These are phyloP conservation scores for Ailurus styani DNA, from an alignment of 2,113 vertebrate species.

Conservation along the genomic window DNA sequence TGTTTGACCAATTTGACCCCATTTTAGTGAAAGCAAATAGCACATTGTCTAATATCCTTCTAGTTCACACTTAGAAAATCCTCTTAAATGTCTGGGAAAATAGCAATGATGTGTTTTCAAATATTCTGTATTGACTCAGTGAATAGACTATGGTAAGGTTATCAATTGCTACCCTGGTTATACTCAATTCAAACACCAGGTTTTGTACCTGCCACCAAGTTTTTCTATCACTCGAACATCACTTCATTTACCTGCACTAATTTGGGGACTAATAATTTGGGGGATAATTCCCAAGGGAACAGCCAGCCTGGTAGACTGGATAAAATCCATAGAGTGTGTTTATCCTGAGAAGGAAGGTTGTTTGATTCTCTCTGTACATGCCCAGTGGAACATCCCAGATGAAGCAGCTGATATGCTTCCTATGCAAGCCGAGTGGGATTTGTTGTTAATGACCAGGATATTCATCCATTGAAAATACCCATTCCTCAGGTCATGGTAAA, in stretches of 20 bases:
- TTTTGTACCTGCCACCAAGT: background rate
- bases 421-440: background rate
- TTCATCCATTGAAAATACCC: background rate
- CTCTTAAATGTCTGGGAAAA: conserved; percentile 61
- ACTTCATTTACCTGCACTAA: background rate
- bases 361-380: background rate
- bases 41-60: conserved; percentile 37
- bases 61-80: conserved; percentile 54
- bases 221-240: background rate
- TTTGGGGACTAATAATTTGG: background rate
- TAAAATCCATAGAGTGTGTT: background rate
- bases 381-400: background rate
- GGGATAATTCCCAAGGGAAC: background rate
- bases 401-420: background rate
- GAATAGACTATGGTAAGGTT: background rate
- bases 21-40: conserved; percentile 51
- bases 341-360: background rate
- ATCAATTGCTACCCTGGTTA: conserved; percentile 9
- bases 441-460: background rate
- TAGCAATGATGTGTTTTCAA: conserved; percentile 56
- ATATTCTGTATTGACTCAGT: conserved; percentile 52
- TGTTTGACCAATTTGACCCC: conserved; percentile 28
- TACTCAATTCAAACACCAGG: background rate
- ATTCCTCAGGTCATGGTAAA: background rate
- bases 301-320: background rate